Evolutionary conservation across 1,140 invertebrate genomes (phyloP).

Genomic region (Drosophila santomea): DNA sequence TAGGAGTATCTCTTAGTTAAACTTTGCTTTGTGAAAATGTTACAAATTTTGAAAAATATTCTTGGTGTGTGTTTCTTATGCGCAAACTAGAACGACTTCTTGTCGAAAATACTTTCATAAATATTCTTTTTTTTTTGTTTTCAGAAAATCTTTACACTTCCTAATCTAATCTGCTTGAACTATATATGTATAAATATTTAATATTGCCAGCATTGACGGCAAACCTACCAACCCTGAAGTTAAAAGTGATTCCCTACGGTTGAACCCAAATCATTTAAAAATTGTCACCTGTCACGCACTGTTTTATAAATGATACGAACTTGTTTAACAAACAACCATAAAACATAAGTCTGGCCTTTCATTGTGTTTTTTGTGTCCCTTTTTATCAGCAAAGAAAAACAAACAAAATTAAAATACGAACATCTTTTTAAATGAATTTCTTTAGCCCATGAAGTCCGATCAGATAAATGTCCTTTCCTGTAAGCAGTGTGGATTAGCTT

Average conservation of each 20-base stretch:
- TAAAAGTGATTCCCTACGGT: not conserved
- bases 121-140: too few relatives aligned
- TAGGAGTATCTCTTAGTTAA: slow-evolving; percentile 6
- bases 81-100: too few relatives aligned
- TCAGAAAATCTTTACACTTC: too few relatives aligned
- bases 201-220: too few relatives aligned
- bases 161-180: too few relatives aligned
- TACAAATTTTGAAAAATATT: not conserved
- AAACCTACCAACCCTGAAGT: too few relatives aligned
- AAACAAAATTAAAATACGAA: slow-evolving; percentile 12
- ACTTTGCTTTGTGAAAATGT: slow-evolving; percentile 4
- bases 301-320: slow-evolving; percentile 43
- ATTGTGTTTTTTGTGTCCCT: not conserved
- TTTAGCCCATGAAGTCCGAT: slow-evolving; percentile 5
- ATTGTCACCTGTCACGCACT: slow-evolving; percentile 42
- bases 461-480: slow-evolving; percentile 29
- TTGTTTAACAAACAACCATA: slow-evolving; percentile 23
- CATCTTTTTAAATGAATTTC: slow-evolving; percentile 2
- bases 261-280: slow-evolving; percentile 34
- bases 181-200: too few relatives aligned
- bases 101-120: too few relatives aligned
- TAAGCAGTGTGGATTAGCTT: slow-evolving; percentile 34
- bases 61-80: too few relatives aligned
- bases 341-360: slow-evolving; percentile 11
- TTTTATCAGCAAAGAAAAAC: slow-evolving; percentile 25